Evolutionary conservation across 2,797 vertebrate species (phyloP).

Genomic region (Sphenopsis melanotis): DNA sequence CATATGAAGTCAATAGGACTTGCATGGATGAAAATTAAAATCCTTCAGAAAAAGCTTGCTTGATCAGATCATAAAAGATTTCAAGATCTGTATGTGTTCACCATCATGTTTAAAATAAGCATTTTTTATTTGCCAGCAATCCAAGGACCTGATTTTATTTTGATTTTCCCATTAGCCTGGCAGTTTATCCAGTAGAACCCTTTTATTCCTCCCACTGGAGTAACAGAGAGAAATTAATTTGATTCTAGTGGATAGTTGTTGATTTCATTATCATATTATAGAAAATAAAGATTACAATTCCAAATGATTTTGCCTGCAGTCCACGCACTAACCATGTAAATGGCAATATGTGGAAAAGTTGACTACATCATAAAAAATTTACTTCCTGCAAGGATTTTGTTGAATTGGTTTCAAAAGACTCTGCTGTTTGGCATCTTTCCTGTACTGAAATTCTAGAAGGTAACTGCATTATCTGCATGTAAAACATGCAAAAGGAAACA

Average conservation of each 20-base stretch:
- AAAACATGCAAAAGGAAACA: conserved; percentile 4
- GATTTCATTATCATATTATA: conserved; percentile 42
- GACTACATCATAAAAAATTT: conserved; percentile 33
- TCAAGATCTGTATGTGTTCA: background rate
- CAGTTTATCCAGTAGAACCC: background rate
- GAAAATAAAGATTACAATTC: conserved; percentile 29
- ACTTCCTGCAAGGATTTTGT: conserved; percentile 45
- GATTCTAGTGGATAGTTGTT: conserved; percentile 11
- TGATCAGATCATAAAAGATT: background rate
- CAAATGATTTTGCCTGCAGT: conserved; percentile 27
- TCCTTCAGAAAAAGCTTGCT: background rate
- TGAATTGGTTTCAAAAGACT: conserved; percentile 42
- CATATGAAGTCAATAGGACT: background rate
- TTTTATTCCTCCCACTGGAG: conserved; percentile 12
- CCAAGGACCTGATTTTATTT: background rate
- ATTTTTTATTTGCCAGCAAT: background rate
- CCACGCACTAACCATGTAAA: background rate
- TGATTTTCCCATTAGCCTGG: background rate
- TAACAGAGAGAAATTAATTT: background rate
- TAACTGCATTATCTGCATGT: conserved; percentile 1
- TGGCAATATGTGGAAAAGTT: background rate
- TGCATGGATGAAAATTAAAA: background rate
- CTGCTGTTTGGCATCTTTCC: conserved; percentile 36
- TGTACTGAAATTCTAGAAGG: conserved; percentile 31
- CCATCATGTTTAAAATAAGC: background rate